Conservation (phyloP, 2,113 vertebrate species). For the Chlorocebus sabaeus region DNA sequence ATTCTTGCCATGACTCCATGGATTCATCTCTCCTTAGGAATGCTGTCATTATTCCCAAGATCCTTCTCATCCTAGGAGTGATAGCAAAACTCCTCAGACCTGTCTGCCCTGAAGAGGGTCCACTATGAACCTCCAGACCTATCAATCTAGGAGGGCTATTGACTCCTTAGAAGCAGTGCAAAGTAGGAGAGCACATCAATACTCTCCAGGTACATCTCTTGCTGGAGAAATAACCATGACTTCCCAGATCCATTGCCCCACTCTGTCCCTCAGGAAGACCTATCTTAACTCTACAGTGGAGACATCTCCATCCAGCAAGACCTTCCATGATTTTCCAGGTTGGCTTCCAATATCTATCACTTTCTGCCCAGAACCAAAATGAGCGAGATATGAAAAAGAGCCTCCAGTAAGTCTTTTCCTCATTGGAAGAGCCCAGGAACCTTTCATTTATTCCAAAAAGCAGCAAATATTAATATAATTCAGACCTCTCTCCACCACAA, state of each 20-base stretch:
- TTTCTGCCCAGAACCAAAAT: not conserved
- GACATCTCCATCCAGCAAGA: accelerated
- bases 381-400: not conserved
- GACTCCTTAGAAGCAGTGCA: not conserved
- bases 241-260: accelerated
- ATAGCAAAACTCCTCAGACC: conserved; percentile 60
- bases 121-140: not conserved
- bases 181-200: not conserved
- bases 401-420: not conserved
- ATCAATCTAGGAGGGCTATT: not conserved
- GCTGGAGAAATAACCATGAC: accelerated
- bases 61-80: conserved; percentile 37
- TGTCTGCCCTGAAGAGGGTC: conserved; percentile 8
- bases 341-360: accelerated
- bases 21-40: conserved; percentile 26
- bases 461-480: not conserved
- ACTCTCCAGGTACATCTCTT: not conserved
- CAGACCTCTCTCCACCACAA: not conserved
- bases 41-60: conserved; percentile 41
- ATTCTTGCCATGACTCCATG: conserved; percentile 32
- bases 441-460: not conserved
- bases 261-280: accelerated
- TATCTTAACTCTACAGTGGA: not conserved
- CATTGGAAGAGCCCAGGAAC: not conserved
- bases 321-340: not conserved